Evolutionary conservation across 2,797 vertebrate species (phyloP).

Genomic region (Oophaga sylvatica): DNA sequence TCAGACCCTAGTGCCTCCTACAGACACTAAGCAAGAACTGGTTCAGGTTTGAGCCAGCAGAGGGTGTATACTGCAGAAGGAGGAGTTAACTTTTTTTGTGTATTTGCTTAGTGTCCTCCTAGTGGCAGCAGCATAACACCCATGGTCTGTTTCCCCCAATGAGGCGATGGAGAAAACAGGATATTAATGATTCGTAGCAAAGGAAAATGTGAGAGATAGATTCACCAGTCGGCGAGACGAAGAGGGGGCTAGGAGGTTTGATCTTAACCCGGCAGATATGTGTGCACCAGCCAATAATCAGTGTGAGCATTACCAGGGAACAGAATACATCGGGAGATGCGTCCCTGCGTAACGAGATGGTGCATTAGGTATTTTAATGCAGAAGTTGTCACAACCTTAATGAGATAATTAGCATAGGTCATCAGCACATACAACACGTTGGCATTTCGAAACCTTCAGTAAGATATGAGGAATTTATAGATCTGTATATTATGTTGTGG

Average conservation of each 20-base stretch:
- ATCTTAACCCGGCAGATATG: not conserved
- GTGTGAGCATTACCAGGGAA: not conserved
- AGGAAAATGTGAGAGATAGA: not conserved
- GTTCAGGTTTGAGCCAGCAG: no score
- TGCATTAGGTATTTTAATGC: not conserved
- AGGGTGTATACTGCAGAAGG: no score
- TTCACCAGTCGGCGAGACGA: not conserved
- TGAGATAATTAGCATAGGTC: not conserved
- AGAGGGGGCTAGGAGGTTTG: not conserved
- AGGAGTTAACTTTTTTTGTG: no score
- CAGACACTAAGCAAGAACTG: no score
- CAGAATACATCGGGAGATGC: not conserved
- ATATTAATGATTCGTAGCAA: slow-evolving; percentile 19
- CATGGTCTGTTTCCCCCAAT: no score
- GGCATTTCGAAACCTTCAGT: not conserved
- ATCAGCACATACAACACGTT: not conserved
- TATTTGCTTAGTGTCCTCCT: no score
- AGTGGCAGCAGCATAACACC: no score
- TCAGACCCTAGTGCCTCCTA: no score
- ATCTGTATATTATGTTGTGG: not conserved
- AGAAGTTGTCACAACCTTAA: not conserved
- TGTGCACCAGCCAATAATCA: not conserved
- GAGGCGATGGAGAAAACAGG: no score
- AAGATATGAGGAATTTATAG: not conserved
- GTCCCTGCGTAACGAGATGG: not conserved